These are phyloP conservation scores for Callaeas wilsoni DNA, from an alignment of 2,113 vertebrate genomes.

Conservation along the genomic window DNA sequence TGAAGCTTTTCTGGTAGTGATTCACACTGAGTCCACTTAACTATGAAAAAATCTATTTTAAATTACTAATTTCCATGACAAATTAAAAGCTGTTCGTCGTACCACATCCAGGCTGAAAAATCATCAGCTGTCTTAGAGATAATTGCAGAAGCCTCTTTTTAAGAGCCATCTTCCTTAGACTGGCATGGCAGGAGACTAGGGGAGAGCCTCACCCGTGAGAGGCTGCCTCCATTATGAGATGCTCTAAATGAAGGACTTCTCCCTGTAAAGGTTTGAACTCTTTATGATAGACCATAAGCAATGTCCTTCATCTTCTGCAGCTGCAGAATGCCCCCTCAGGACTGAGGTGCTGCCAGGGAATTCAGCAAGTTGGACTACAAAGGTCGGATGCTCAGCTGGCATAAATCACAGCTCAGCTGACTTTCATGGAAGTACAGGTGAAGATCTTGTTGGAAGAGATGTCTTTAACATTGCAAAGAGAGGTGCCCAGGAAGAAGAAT, in stretches of 20 bases:
- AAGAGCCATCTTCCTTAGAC: neutral
- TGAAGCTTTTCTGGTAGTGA: neutral
- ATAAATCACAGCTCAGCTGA: neutral
- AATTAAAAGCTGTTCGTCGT: neutral
- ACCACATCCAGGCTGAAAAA: neutral
- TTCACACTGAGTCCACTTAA: neutral
- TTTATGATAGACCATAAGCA: neutral
- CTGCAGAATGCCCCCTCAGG: neutral
- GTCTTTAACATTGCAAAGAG: neutral
- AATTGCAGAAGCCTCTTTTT: neutral
- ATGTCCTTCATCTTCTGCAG: neutral
- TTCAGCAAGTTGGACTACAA: neutral
- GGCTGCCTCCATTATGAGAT: neutral
- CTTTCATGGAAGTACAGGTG: neutral
- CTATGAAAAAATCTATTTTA: neutral
- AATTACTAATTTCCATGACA: slow-evolving; percentile 2
- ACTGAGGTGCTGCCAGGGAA: neutral
- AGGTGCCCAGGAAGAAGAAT: neutral
- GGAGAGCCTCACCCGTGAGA: neutral
- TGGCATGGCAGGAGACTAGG: neutral
- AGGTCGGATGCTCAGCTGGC: neutral
- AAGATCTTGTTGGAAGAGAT: neutral
- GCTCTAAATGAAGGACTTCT: neutral
- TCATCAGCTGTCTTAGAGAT: neutral
- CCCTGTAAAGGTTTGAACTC: slow-evolving; percentile 8